phyloP scores from a whole-genome alignment of 1,140 invertebrate genomes.

The Drosophila quadrilineata region DNA sequence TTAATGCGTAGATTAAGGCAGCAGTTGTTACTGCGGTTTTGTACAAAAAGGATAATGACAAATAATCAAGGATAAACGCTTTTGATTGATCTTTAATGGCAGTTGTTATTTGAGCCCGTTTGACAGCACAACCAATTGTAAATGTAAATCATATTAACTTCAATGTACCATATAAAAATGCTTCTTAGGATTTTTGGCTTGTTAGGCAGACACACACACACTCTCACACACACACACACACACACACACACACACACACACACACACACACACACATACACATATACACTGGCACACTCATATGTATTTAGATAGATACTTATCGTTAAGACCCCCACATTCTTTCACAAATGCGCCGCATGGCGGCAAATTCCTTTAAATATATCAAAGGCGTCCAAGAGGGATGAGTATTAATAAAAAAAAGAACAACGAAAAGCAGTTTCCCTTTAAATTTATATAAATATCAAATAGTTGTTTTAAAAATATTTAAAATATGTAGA shows the following conservation, averaged over 20 bases:
- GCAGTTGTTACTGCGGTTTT: constrained; percentile 42
- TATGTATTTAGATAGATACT: constrained; percentile 14
- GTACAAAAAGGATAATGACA: constrained; percentile 77
- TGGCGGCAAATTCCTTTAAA: constrained; percentile 66
- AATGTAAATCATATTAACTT: constrained; percentile 79
- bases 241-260: not conserved
- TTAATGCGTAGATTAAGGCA: constrained; percentile 49
- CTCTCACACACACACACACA: not conserved
- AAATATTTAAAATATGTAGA: too few relatives aligned
- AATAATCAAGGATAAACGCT: constrained; percentile 80
- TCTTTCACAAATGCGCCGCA: constrained; percentile 52
- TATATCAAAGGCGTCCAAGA: constrained; percentile 58
- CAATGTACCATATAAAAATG: constrained; percentile 69
- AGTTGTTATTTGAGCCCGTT: constrained; percentile 42
- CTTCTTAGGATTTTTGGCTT: constrained; percentile 9
- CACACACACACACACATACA: not conserved
- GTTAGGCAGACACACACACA: constrained; percentile 11
- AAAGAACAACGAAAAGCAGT: not conserved
- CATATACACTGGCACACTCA: not conserved
- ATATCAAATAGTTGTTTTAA: too few relatives aligned
- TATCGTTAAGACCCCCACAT: constrained; percentile 44
- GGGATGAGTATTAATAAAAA: constrained; percentile 67
- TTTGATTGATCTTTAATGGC: constrained; percentile 81
- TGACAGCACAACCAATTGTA: constrained; percentile 70
- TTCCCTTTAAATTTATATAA: constrained; percentile 10